These are phyloP conservation scores for Tribolium freemani DNA, from an alignment of 2,888 invertebrate species.

Conservation along the genomic window DNA sequence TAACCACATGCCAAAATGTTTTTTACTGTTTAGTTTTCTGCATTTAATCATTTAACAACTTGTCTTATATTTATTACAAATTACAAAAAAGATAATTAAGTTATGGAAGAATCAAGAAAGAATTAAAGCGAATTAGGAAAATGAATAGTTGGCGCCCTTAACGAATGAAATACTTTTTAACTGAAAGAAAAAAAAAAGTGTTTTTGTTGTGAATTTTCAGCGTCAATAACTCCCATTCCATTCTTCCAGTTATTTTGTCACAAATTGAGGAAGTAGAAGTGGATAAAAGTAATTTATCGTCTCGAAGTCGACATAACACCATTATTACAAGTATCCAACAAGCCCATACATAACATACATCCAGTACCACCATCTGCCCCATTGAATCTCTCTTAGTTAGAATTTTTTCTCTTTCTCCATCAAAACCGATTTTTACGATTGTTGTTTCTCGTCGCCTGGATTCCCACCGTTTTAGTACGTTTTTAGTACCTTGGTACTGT, in stretches of 20 bases:
- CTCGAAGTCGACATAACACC: not conserved
- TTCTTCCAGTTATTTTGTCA: slow-evolving; percentile 9
- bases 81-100: no score
- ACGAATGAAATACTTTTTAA: no score
- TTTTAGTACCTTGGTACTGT: slow-evolving; percentile 25
- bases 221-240: not conserved
- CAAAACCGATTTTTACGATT: not conserved
- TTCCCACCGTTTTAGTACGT: slow-evolving; percentile 32
- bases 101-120: no score
- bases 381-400: not conserved
- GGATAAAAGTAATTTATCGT: slow-evolving; percentile 16
- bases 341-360: not conserved
- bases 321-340: slow-evolving; percentile 14
- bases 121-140: no score
- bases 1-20: no score
- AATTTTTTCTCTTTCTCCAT: not conserved
- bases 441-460: slow-evolving; percentile 17
- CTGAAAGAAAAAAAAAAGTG: no score
- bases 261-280: slow-evolving; percentile 14
- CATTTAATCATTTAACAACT: no score
- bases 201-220: not conserved
- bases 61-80: no score
- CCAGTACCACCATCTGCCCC: slow-evolving; percentile 1
- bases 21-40: no score
- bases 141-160: no score